phyloP scores from a whole-genome alignment of 2,797 vertebrate species.

The Chelon auratus region DNA sequence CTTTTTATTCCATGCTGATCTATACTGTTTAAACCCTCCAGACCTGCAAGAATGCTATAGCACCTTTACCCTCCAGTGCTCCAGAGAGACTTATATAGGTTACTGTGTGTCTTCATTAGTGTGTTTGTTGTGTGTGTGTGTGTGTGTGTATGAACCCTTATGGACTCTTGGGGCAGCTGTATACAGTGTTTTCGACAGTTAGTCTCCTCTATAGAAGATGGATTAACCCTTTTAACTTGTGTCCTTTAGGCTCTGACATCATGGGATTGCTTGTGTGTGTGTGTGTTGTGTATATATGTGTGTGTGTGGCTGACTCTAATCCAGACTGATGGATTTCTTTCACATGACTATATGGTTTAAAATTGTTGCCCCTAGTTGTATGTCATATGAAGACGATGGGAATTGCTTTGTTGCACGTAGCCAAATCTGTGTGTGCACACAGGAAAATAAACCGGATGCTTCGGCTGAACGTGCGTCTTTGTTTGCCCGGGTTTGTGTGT shows the following conservation, averaged over 20 bases:
- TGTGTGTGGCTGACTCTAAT: slow-evolving; percentile 12
- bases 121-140: slow-evolving; percentile 1
- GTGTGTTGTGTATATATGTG: slow-evolving; percentile 6
- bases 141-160: slow-evolving; percentile 40
- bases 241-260: slow-evolving; percentile 51
- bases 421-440: slow-evolving; percentile 24
- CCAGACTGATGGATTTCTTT: slow-evolving; percentile 60
- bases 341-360: slow-evolving; percentile 55
- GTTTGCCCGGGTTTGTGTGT: slow-evolving; percentile 14
- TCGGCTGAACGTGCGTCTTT: neutral
- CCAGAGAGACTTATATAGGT: slow-evolving; percentile 36
- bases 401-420: slow-evolving; percentile 50
- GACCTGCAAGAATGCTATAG: slow-evolving; percentile 51
- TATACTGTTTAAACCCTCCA: slow-evolving; percentile 53
- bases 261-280: slow-evolving; percentile 34
- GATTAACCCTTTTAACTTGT: slow-evolving; percentile 74
- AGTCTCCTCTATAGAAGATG: slow-evolving; percentile 53
- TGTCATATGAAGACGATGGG: slow-evolving; percentile 50
- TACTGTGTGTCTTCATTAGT: slow-evolving; percentile 24
- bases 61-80: slow-evolving; percentile 56
- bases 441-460: slow-evolving; percentile 26
- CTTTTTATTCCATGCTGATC: slow-evolving; percentile 62
- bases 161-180: slow-evolving; percentile 45
- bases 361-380: slow-evolving; percentile 56
- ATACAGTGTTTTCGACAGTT: slow-evolving; percentile 53